A percentile compares a stretch with the other conserved stretches of the same genome.
phyloP scores from a whole-genome alignment of 2,797 vertebrate species.

The Anabas testudineus region DNA sequence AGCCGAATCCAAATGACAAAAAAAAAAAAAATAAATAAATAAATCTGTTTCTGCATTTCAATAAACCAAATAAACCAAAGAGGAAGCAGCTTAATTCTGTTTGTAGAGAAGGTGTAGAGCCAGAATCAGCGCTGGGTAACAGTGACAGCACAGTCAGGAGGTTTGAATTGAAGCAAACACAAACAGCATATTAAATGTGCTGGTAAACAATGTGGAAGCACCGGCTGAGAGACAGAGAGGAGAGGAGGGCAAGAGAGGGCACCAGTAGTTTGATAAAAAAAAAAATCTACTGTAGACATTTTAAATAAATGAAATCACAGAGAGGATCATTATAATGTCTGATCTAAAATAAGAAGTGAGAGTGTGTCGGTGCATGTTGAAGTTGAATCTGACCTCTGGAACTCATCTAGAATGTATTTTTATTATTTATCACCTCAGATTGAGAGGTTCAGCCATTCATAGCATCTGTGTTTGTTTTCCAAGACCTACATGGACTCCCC shows the following conservation, averaged over 20 bases:
- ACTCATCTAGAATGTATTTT: constrained; percentile 40
- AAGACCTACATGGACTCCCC: no score
- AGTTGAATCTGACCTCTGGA: not conserved
- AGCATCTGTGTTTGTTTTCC: no score
- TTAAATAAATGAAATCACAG: not conserved
- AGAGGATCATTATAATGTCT: not conserved
- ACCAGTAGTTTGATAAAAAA: not conserved
- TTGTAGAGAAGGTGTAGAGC: not conserved
- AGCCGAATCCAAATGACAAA: not conserved
- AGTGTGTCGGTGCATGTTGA: not conserved
- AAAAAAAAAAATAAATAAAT: not conserved
- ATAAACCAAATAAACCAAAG: not conserved
- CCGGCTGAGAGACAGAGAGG: not conserved
- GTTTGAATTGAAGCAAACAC: not conserved
- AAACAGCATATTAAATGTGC: constrained; percentile 24
- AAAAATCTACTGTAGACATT: not conserved
- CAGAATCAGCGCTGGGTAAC: not conserved
- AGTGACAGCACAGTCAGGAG: not conserved
- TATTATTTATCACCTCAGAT: constrained; percentile 65
- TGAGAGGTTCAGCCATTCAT: constrained; percentile 27
- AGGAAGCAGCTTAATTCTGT: not conserved
- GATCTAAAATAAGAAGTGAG: not conserved
- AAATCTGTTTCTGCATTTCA: not conserved
- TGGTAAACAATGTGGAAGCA: not conserved
- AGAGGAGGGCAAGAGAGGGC: no score